These are phyloP conservation scores for Acrobasis consociella DNA, from an alignment of 2,888 invertebrate genomes.

Conservation along the genomic window DNA sequence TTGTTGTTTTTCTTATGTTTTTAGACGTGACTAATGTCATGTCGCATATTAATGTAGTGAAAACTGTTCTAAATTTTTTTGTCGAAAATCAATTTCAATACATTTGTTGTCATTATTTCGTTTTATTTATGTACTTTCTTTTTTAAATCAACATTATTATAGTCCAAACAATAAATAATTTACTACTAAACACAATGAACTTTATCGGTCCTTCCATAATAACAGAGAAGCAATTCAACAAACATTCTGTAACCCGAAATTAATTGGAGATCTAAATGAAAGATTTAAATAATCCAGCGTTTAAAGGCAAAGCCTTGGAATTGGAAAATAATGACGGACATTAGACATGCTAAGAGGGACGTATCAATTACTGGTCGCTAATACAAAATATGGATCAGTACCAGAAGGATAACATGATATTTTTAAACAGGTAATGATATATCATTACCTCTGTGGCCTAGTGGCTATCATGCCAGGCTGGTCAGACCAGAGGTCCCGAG, in stretches of 20 bases:
- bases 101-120: no score
- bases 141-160: no score
- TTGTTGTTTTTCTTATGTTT: no score
- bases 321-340: constrained; percentile 80
- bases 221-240: constrained; percentile 4
- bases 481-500: no score
- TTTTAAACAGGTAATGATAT: no score
- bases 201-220: neutral
- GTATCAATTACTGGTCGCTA: constrained; percentile 75
- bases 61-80: no score
- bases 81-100: no score
- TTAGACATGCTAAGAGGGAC: constrained; percentile 73
- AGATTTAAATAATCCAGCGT: constrained; percentile 67
- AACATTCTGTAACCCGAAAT: constrained; percentile 29
- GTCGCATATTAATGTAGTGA: no score
- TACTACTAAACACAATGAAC: neutral
- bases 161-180: neutral
- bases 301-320: constrained; percentile 70
- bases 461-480: no score
- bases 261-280: constrained; percentile 39
- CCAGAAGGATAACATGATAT: neutral
- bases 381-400: neutral
- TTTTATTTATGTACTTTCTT: no score
- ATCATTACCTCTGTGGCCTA: no score
- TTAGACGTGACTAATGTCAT: no score